Base-by-base conservation (phyloP, 2,797 vertebrate species). In the Betta splendens region DNA sequence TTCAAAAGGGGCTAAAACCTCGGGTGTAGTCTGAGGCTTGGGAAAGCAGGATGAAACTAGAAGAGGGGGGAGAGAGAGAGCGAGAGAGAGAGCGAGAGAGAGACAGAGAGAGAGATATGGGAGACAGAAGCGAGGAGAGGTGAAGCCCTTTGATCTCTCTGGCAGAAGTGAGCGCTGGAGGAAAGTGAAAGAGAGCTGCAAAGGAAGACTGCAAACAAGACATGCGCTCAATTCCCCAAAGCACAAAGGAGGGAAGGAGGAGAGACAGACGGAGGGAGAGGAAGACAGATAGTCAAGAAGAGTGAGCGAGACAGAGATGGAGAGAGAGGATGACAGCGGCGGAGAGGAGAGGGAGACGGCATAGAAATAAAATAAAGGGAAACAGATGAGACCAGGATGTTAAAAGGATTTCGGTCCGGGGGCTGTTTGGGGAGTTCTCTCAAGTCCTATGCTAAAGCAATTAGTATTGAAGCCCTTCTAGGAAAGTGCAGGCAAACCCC, bases 121-220 rank as follows among this genome's bases (percentile, higher is more conserved):
- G 72, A 81, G 82, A 86, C 46, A 55, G 82, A 79, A 76, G 77
- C 77, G 75, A 47, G 82, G 51, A 87, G 75, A 83, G 75, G 78
- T 82, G 80, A 75, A 82, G 89, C 74, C 89, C 91, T 93, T 93
- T 93, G 90, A 93, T 93, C 91, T 90, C 61, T 75, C 59, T 74
- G 79, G 83, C 77, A 85, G 80, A 70, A 81, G 75, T 33, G 81
- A 85, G 79, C 31, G 60, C 78, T 70, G 81, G 83, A 85, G 85
- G 87, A 81, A 80, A 80, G 68, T 85, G 59, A 83, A 22, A 36
- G 77, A 75, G 58, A 70, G 72, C 72, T 40, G 81, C 73, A 72
- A 54, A 72, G 77, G 77, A 81, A 64, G 84, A 84, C 54, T 80
- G 83, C 85, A 87, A 87, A 87, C 73, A 87, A 83, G 85, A 67